Evolutionary conservation across 2,888 invertebrate genomes (phyloP).

Genomic region (Melinaea menophilus): DNA sequence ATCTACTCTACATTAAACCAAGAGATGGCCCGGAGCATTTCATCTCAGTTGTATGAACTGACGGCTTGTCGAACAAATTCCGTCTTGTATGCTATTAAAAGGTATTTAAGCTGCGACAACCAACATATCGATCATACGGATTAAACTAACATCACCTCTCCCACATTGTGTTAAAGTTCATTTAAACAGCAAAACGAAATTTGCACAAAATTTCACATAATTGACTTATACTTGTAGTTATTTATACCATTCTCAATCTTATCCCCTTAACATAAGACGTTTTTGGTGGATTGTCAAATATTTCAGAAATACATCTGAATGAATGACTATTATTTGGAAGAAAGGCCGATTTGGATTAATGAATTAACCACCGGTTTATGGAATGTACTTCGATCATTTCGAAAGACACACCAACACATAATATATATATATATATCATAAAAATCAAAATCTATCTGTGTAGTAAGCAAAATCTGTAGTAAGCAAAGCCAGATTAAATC

Average conservation of each 20-base stretch:
- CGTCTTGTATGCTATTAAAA: constrained; percentile 66
- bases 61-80: constrained; percentile 43
- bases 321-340: constrained; percentile 41
- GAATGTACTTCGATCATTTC: constrained; percentile 23
- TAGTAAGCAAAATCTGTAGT: background rate
- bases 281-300: constrained; percentile 12
- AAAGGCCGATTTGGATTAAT: constrained; percentile 48
- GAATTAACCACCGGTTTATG: constrained; percentile 48
- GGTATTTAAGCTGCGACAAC: constrained; percentile 61
- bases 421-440: background rate
- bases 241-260: constrained; percentile 25
- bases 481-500: too few species aligned
- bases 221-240: constrained; percentile 35
- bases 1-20: constrained; percentile 47
- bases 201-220: constrained; percentile 31
- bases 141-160: constrained; percentile 29
- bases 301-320: constrained; percentile 25
- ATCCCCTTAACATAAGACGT: constrained; percentile 13
- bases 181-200: constrained; percentile 18
- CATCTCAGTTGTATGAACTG: constrained; percentile 54
- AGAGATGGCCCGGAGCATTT: constrained; percentile 57
- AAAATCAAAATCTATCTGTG: too few species aligned
- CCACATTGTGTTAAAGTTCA: constrained; percentile 15
- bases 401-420: background rate
- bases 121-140: constrained; percentile 26